These are phyloP conservation scores for Nebria salina DNA, from an alignment of 2,888 invertebrate species.

Conservation along the genomic window DNA sequence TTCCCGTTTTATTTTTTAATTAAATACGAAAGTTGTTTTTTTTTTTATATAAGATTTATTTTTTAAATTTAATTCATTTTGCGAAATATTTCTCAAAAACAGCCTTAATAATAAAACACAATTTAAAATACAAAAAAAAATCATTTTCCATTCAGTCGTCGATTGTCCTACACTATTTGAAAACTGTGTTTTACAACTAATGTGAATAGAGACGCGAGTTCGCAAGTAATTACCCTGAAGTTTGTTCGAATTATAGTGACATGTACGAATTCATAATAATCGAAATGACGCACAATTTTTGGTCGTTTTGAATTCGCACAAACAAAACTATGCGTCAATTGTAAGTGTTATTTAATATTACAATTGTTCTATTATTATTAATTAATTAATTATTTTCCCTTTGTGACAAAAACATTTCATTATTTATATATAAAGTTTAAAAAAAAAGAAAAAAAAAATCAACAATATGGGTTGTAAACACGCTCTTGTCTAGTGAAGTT, in stretches of 20 bases:
- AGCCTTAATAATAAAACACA: background rate
- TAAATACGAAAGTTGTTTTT: no score
- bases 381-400: background rate
- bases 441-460: background rate
- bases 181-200: background rate
- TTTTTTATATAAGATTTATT: no score
- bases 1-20: background rate
- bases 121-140: background rate
- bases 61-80: background rate
- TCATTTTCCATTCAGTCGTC: background rate
- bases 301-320: background rate
- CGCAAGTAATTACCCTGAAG: background rate
- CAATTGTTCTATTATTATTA: slow-evolving; percentile 15
- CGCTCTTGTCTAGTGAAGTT: slow-evolving; percentile 13
- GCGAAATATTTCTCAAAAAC: background rate
- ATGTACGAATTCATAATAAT: background rate
- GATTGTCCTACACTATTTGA: background rate
- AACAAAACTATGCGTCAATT: slow-evolving; percentile 5
- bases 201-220: background rate
- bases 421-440: background rate
- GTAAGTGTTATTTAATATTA: slow-evolving; percentile 15
- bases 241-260: slow-evolving; percentile 7
- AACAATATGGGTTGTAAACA: slow-evolving; percentile 17
- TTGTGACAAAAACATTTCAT: slow-evolving; percentile 6
- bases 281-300: background rate